These are phyloP conservation scores for Cebus imitator DNA, from an alignment of 2,113 vertebrate genomes.

Conservation along the genomic window DNA sequence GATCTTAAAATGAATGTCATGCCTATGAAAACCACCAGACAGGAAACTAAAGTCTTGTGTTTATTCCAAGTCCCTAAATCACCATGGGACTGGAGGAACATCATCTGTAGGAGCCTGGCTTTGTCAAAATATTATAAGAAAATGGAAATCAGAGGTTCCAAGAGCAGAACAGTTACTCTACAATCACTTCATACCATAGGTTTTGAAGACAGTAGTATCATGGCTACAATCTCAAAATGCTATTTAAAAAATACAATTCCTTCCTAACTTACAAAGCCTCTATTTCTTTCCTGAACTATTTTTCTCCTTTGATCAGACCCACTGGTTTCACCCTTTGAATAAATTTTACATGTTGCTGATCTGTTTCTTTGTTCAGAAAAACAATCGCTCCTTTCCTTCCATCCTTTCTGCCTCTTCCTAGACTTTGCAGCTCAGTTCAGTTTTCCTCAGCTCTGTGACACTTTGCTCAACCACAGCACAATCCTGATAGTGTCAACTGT, in stretches of 20 bases:
- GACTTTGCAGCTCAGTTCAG: background rate
- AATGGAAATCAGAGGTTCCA: background rate
- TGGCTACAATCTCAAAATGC: background rate
- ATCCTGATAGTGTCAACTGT: background rate
- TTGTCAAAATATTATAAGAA: background rate
- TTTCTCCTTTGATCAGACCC: background rate
- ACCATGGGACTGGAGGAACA: background rate
- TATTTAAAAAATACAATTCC: background rate
- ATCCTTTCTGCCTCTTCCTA: background rate
- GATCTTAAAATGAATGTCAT: constrained; percentile 51
- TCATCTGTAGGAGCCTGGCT: background rate
- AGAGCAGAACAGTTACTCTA: background rate
- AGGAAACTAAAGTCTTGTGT: constrained; percentile 53
- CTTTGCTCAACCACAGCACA: background rate
- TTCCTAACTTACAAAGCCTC: background rate
- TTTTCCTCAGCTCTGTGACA: background rate
- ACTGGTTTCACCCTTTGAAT: background rate
- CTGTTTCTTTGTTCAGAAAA: background rate
- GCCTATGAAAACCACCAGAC: constrained; percentile 32
- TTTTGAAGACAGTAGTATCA: background rate
- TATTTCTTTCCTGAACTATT: background rate
- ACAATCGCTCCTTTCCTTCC: background rate
- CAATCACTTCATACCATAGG: background rate
- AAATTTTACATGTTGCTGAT: background rate
- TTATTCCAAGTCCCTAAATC: constrained; percentile 60